Evolutionary conservation across 2,888 invertebrate species (phyloP).

Genomic region (Eupsilia transversa): DNA sequence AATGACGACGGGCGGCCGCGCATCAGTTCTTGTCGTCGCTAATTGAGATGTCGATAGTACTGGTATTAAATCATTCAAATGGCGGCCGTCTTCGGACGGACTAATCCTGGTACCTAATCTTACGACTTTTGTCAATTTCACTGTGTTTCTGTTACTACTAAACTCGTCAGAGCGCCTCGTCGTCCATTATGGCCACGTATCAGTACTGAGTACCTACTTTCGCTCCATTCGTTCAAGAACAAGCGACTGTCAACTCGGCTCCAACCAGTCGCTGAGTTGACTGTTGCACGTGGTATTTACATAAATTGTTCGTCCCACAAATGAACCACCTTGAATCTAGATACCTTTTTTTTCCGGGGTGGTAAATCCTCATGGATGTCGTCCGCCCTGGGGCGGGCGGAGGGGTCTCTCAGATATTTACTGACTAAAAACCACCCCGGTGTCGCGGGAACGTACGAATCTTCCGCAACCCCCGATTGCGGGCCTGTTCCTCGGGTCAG

Average conservation of each 20-base stretch:
- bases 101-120: not conserved
- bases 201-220: not conserved
- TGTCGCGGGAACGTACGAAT: no score
- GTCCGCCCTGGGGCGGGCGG: no score
- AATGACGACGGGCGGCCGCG: constrained; percentile 5
- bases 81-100: not conserved
- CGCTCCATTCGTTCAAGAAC: not conserved
- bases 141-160: not conserved
- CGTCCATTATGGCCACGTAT: not conserved
- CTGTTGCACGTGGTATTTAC: constrained; percentile 9
- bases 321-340: no score
- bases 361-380: no score
- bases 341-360: no score
- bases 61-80: not conserved
- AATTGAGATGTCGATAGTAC: constrained; percentile 20
- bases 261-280: not conserved
- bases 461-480: no score
- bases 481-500: no score
- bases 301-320: constrained; percentile 3
- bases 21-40: not conserved
- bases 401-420: no score
- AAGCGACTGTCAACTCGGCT: not conserved
- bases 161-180: not conserved
- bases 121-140: not conserved
- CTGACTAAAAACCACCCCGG: no score